Conservation (phyloP, 1,140 invertebrate genomes). For the Apis mellifera region DNA sequence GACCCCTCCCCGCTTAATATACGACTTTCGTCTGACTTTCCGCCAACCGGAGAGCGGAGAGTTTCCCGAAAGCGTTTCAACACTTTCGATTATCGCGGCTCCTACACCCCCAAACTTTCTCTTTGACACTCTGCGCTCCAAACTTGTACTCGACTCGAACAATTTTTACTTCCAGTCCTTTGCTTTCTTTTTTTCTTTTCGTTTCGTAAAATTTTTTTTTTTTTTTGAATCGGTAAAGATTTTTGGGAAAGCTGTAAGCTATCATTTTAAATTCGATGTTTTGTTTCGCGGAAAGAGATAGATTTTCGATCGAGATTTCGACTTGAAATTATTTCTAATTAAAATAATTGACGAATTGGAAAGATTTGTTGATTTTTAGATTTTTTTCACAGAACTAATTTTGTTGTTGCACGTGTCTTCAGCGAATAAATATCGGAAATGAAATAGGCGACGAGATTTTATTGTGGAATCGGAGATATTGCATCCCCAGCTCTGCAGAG, state of each 20-base stretch:
- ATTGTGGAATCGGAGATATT: conserved; percentile 12
- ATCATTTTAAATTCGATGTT: too few relatives aligned
- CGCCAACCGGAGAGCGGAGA: background rate
- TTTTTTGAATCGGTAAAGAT: too few relatives aligned
- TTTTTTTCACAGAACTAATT: background rate
- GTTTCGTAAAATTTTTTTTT: too few relatives aligned
- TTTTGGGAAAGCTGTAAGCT: too few relatives aligned
- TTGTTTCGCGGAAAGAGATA: too few relatives aligned
- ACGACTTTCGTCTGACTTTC: conserved; percentile 40
- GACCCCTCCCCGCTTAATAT: conserved; percentile 20
- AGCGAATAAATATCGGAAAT: conserved; percentile 17
- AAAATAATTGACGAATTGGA: too few relatives aligned
- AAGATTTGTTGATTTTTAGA: too few relatives aligned
- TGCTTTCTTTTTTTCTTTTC: too few relatives aligned
- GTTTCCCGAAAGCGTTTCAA: background rate
- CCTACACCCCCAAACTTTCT: background rate
- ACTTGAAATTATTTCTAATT: too few relatives aligned
- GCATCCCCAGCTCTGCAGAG: conserved; percentile 7
- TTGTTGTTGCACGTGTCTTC: background rate
- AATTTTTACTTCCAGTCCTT: too few relatives aligned
- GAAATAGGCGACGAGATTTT: conserved; percentile 33
- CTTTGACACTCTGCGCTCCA: background rate
- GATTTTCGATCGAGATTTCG: too few relatives aligned
- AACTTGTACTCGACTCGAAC: too few relatives aligned
- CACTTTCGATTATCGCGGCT: conserved; percentile 54